A percentile compares a stretch with the other conserved stretches of the same genome.
These are phyloP conservation scores for Cebus imitator DNA, from an alignment of 2,113 vertebrate species.

Conservation along the genomic window DNA sequence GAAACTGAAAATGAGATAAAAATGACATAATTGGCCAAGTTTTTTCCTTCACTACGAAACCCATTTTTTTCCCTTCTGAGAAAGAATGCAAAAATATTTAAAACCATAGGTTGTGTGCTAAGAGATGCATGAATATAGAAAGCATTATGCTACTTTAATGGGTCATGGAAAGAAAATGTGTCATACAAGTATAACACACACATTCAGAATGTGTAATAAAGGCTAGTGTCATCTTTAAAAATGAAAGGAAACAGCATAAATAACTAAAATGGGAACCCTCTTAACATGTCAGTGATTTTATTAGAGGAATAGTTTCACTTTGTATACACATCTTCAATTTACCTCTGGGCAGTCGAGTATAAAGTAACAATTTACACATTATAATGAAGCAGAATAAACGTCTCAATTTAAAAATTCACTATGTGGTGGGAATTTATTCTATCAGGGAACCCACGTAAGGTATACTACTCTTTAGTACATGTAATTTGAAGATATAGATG, in stretches of 20 bases:
- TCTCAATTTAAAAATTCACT: conserved; percentile 70
- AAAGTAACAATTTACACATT: conserved; percentile 75
- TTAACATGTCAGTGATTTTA: conserved; percentile 79
- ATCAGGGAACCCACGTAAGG: conserved; percentile 30
- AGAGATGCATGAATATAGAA: conserved; percentile 58
- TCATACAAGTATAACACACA: conserved; percentile 70
- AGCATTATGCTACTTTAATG: conserved; percentile 67
- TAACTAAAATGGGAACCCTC: conserved; percentile 73
- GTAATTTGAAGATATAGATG: background rate
- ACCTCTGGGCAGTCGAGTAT: conserved; percentile 72
- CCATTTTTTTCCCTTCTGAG: conserved; percentile 46
- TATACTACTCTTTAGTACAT: background rate
- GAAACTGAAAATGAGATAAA: conserved; percentile 77
- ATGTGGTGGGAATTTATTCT: conserved; percentile 54
- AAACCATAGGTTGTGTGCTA: conserved; percentile 68
- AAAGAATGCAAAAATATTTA: conserved; percentile 73
- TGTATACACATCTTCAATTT: conserved; percentile 75
- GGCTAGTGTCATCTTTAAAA: conserved; percentile 75
- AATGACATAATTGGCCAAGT: conserved; percentile 78
- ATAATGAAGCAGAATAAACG: conserved; percentile 74
- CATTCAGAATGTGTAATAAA: conserved; percentile 76
- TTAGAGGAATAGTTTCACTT: conserved; percentile 73
- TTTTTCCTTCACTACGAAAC: conserved; percentile 58
- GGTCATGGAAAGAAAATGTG: conserved; percentile 71
- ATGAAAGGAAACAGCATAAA: conserved; percentile 77